These are phyloP conservation scores for Actinia tenebrosa DNA, from an alignment of 64 coral and sea anemone genomes.

Conservation along the genomic window DNA sequence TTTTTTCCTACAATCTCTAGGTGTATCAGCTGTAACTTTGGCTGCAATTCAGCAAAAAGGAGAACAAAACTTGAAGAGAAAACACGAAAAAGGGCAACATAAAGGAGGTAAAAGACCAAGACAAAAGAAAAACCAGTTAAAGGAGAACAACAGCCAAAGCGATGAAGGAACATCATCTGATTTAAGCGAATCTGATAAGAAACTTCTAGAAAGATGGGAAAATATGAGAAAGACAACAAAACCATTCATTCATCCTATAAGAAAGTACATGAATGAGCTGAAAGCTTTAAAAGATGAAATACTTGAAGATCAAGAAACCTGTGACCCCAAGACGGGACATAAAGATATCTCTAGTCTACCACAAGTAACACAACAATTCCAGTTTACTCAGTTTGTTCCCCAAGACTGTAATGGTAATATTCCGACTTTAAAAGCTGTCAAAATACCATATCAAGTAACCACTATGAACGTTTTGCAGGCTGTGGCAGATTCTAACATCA, in stretches of 20 bases:
- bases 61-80: constrained; percentile 73
- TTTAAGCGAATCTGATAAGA: constrained; percentile 75
- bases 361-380: constrained; percentile 68
- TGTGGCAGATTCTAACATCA: background rate
- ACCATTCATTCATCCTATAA: constrained; percentile 91
- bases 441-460: constrained; percentile 26
- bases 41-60: constrained; percentile 49
- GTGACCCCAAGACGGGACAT: background rate
- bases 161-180: constrained; percentile 3
- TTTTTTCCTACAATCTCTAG: background rate
- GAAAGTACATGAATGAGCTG: constrained; percentile 88
- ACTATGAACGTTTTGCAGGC: background rate
- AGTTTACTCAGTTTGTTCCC: constrained; percentile 93
- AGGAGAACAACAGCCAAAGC: constrained; percentile 38
- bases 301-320: constrained; percentile 4
- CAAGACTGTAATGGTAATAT: constrained; percentile 80
- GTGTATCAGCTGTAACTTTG: constrained; percentile 46
- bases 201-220: constrained; percentile 86
- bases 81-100: constrained; percentile 60
- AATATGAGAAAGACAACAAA: constrained; percentile 88
- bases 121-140: constrained; percentile 41
- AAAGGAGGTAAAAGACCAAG: constrained; percentile 63
- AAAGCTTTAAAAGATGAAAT: constrained; percentile 77
- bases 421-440: constrained; percentile 73
- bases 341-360: background rate